Conservation (phyloP, 2,113 vertebrate species). For the Rhinopomastus cyanomelas region DNA sequence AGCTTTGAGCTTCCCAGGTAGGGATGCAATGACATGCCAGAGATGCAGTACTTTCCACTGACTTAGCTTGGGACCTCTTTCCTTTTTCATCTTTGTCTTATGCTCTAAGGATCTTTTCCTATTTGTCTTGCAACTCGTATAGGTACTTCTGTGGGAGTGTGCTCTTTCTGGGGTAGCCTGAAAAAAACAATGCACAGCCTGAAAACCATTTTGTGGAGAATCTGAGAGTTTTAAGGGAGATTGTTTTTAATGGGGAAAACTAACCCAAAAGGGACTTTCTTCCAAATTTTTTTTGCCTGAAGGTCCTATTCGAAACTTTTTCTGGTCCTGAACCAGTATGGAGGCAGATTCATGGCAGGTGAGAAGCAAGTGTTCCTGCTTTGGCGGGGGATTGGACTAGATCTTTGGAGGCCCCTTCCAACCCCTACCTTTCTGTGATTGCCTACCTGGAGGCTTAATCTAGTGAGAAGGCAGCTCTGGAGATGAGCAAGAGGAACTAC, state of each 20-base stretch:
- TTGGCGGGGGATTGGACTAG: too few relatives aligned
- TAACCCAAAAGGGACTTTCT: neutral
- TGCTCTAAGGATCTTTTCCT: neutral
- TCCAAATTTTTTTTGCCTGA: neutral
- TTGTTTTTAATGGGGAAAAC: too few relatives aligned
- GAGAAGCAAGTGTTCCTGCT: neutral
- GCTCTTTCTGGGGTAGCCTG: neutral
- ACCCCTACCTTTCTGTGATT: too few relatives aligned
- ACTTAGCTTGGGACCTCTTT: neutral
- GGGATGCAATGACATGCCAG: accelerated
- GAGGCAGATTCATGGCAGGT: neutral
- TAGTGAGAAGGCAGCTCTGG: neutral
- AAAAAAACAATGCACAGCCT: neutral
- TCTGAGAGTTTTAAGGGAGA: too few relatives aligned
- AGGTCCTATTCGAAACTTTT: neutral
- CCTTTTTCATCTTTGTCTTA: neutral
- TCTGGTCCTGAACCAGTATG: neutral
- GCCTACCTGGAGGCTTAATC: too few relatives aligned
- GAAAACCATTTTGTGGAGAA: neutral
- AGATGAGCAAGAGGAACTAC: too few relatives aligned
- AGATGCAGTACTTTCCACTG: neutral
- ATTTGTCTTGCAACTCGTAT: accelerated
- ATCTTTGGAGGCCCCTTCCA: too few relatives aligned
- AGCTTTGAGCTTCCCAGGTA: neutral
- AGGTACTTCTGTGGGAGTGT: neutral